Percentiles rank a stretch among this genome's conserved stretches.
These are phyloP conservation scores for Hydropsyche betteni DNA, from an alignment of 2,888 invertebrate species.

Conservation along the genomic window DNA sequence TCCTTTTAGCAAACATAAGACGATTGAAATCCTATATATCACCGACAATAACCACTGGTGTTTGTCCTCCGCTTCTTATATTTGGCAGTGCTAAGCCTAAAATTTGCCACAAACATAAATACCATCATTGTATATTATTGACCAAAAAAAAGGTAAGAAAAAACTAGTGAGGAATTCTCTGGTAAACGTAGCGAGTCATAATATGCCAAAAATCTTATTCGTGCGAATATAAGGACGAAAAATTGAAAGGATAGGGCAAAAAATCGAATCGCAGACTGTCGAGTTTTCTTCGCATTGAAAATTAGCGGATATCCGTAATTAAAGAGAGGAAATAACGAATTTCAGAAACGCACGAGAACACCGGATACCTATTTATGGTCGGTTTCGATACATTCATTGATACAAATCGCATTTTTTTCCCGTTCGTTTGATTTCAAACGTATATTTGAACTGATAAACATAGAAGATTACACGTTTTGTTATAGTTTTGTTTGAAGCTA, in stretches of 20 bases:
- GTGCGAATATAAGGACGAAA: not conserved
- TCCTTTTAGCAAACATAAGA: constrained; percentile 36
- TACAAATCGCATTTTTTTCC: constrained; percentile 37
- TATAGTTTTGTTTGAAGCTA: no score
- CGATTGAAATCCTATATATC: constrained; percentile 43
- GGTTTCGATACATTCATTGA: constrained; percentile 38
- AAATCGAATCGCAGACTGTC: constrained; percentile 14
- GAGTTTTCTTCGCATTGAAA: constrained; percentile 43
- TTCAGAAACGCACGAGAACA: constrained; percentile 41
- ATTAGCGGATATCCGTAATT: constrained; percentile 47
- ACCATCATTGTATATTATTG: constrained; percentile 24
- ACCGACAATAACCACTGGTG: constrained; percentile 40
- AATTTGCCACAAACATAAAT: constrained; percentile 35
- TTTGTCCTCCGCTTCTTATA: constrained; percentile 18
- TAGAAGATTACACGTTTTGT: not conserved
- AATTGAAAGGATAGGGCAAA: not conserved
- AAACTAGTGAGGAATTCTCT: constrained; percentile 4
- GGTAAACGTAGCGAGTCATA: not conserved
- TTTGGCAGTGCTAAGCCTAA: constrained; percentile 32
- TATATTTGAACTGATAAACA: no score
- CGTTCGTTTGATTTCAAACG: no score
- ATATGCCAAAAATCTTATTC: not conserved
- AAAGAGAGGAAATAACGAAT: constrained; percentile 46
- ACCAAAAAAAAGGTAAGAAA: not conserved
- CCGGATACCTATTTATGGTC: constrained; percentile 39